These are phyloP conservation scores for Passer domesticus DNA, from an alignment of 2,113 vertebrate species.

Conservation along the genomic window DNA sequence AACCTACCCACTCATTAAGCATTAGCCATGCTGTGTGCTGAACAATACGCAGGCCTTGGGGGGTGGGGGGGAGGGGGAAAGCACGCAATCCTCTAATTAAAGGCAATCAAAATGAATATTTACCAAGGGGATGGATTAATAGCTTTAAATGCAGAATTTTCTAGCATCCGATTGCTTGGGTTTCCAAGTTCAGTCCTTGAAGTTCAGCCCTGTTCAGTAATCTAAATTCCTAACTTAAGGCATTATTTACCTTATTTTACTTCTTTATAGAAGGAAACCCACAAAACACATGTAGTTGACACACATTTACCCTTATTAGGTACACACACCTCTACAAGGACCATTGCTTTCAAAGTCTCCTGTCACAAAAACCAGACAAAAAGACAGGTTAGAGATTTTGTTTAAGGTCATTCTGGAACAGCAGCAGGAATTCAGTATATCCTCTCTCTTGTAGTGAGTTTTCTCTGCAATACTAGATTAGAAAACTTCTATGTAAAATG, in stretches of 20 bases:
- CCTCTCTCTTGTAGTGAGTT: neutral
- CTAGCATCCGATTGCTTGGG: neutral
- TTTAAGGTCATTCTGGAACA: neutral
- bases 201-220: neutral
- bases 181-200: neutral
- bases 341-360: neutral
- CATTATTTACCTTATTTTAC: neutral
- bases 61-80: neutral
- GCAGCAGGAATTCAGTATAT: neutral
- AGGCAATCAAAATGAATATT: constrained; percentile 31
- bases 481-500: neutral
- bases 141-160: neutral
- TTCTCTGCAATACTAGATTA: neutral
- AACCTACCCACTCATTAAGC: constrained; percentile 55
- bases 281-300: neutral
- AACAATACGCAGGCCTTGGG: neutral
- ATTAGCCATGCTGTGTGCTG: constrained; percentile 22
- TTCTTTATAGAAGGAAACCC: neutral
- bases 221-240: neutral
- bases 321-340: neutral
- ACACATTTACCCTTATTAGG: neutral
- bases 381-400: neutral
- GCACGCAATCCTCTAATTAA: constrained; percentile 14
- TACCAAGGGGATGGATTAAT: neutral
- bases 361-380: neutral